Evolutionary conservation across 2,888 invertebrate genomes (phyloP).

Genomic region (Dolomedes plantarius): DNA sequence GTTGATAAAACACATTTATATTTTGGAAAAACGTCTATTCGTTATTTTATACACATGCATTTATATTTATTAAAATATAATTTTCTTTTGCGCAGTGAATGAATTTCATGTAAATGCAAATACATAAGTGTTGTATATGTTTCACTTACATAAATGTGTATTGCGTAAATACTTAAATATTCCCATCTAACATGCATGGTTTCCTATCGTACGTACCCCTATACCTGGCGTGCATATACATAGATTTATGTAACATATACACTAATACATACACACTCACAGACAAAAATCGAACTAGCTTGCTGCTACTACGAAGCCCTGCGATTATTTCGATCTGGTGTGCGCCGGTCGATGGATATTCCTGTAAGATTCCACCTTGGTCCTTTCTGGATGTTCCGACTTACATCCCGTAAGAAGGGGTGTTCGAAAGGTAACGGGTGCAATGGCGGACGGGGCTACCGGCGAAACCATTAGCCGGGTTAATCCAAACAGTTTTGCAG

Average conservation of each 20-base stretch:
- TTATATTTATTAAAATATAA: too few species aligned
- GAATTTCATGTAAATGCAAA: too few species aligned
- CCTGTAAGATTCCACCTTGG: conserved; percentile 31
- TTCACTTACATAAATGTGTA: too few species aligned
- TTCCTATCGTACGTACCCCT: neutral
- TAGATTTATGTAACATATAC: neutral
- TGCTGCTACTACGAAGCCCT: conserved; percentile 11
- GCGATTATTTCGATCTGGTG: conserved; percentile 59
- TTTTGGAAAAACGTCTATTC: too few species aligned
- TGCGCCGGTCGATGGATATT: conserved; percentile 45
- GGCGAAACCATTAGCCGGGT: conserved; percentile 27
- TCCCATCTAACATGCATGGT: too few species aligned
- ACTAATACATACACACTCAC: neutral
- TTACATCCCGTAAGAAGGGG: conserved; percentile 40
- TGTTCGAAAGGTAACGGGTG: conserved; percentile 37
- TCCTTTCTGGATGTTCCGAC: conserved; percentile 36
- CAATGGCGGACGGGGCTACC: conserved; percentile 27
- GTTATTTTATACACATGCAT: too few species aligned
- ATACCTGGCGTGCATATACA: neutral
- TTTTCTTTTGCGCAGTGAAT: too few species aligned
- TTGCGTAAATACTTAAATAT: too few species aligned
- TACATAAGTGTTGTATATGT: too few species aligned
- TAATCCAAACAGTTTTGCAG: conserved; percentile 11
- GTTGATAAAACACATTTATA: too few species aligned
- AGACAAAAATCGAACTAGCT: neutral